A percentile compares a stretch with the other conserved stretches of the same genome.
Conservation (phyloP, 2,113 vertebrate species). For the Charina bottae region DNA sequence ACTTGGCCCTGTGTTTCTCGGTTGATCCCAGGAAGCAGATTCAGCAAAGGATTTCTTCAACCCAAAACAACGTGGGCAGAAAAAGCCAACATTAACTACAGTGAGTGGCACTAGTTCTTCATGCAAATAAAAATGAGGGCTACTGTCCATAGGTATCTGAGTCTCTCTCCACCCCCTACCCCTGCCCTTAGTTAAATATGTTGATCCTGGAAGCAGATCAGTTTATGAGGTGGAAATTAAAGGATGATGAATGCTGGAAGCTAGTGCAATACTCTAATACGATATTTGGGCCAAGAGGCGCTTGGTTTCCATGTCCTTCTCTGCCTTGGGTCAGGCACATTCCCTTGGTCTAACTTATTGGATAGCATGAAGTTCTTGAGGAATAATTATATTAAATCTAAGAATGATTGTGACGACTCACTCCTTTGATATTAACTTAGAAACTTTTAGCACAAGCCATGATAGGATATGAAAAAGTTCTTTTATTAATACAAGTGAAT, state of each 20-base stretch:
- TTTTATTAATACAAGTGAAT: too few relatives aligned
- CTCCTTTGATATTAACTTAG: too few relatives aligned
- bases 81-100: not conserved
- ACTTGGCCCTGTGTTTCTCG: not conserved
- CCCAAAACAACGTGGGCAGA: not conserved
- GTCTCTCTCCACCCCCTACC: not conserved
- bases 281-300: too few relatives aligned
- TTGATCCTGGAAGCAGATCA: not conserved
- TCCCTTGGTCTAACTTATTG: not conserved
- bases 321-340: not conserved
- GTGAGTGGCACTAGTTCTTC: not conserved
- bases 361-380: not conserved
- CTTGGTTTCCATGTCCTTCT: not conserved
- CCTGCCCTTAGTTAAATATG: not conserved
- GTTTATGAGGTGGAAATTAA: not conserved
- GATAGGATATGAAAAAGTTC: too few relatives aligned
- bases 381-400: not conserved
- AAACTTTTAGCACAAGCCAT: too few relatives aligned
- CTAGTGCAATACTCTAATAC: not conserved
- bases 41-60: not conserved
- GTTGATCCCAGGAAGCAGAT: slow-evolving; percentile 2
- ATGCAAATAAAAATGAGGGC: not conserved
- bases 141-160: not conserved
- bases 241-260: not conserved
- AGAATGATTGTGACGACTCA: too few relatives aligned